phyloP scores from a whole-genome alignment of 1,140 invertebrate genomes.

The Leptopilina clavipes region DNA sequence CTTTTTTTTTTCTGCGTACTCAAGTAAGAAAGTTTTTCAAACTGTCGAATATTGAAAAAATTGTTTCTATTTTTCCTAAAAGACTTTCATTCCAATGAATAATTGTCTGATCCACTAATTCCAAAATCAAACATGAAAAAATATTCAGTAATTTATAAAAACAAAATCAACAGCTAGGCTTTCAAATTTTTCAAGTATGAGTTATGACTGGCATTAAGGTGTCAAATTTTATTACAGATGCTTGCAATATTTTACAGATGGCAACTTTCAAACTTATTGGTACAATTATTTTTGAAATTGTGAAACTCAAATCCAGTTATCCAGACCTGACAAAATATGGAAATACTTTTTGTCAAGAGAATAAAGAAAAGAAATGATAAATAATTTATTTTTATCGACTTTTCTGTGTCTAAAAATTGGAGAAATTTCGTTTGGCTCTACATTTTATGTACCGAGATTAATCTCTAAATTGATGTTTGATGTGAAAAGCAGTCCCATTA shows the following conservation, averaged over 20 bases:
- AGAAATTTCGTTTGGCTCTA: too few relatives aligned
- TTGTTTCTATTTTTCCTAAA: too few relatives aligned
- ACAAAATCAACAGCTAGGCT: not conserved
- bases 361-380: too few relatives aligned
- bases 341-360: too few relatives aligned
- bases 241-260: conserved; percentile 13
- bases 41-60: too few relatives aligned
- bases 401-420: too few relatives aligned
- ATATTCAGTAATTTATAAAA: not conserved
- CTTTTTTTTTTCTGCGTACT: too few relatives aligned
- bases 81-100: too few relatives aligned
- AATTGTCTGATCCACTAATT: too few relatives aligned
- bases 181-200: not conserved
- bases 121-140: not conserved
- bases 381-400: too few relatives aligned
- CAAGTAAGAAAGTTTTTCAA: too few relatives aligned
- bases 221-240: conserved; percentile 1
- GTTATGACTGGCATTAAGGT: not conserved
- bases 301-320: not conserved
- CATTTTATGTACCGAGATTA: not conserved
- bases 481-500: conserved; percentile 23
- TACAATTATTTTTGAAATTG: conserved; percentile 10
- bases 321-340: too few relatives aligned
- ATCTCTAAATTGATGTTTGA: not conserved
- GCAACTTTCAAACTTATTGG: conserved; percentile 2